Conservation (phyloP, 2,797 vertebrate species). For the Sebastes minor region DNA sequence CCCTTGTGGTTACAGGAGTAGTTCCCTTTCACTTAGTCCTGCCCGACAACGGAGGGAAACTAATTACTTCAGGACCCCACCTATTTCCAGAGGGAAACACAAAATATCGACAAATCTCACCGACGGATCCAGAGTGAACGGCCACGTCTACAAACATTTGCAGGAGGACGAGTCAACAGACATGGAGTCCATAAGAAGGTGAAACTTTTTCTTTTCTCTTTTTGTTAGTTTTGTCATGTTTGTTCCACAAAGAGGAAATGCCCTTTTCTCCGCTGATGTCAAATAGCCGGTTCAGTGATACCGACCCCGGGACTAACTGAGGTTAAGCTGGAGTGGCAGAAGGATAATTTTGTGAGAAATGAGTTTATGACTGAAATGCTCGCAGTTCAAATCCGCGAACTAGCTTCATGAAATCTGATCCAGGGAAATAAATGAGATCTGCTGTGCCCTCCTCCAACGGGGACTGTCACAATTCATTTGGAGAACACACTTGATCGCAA, state of each 20-base stretch:
- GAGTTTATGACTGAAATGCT: conserved; percentile 55
- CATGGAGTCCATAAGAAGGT: conserved; percentile 77
- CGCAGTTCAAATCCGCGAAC: conserved; percentile 48
- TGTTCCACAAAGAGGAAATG: conserved; percentile 1
- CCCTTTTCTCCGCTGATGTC: conserved; percentile 6
- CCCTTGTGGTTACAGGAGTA: conserved; percentile 71
- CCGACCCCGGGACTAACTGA: conserved; percentile 35
- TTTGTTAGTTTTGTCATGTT: conserved; percentile 18
- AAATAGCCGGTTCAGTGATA: conserved; percentile 1
- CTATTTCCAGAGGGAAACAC: conserved; percentile 76
- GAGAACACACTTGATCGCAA: conserved; percentile 54
- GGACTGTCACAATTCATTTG: conserved; percentile 68
- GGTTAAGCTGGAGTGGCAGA: conserved; percentile 58
- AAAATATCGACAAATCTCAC: conserved; percentile 64
- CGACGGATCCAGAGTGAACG: conserved; percentile 68
- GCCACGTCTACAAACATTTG: conserved; percentile 81
- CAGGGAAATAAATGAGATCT: conserved; percentile 62
- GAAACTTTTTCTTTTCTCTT: conserved; percentile 18
- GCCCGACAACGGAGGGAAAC: conserved; percentile 67
- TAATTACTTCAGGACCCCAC: conserved; percentile 77
- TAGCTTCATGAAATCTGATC: conserved; percentile 63
- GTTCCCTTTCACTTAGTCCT: conserved; percentile 79
- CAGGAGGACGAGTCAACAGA: conserved; percentile 79
- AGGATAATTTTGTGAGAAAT: conserved; percentile 56
- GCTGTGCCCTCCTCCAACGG: conserved; percentile 24